A percentile compares a stretch with the other conserved stretches of the same genome.
These are phyloP conservation scores for Saturnia pavonia DNA, from an alignment of 2,888 invertebrate species.

Conservation along the genomic window DNA sequence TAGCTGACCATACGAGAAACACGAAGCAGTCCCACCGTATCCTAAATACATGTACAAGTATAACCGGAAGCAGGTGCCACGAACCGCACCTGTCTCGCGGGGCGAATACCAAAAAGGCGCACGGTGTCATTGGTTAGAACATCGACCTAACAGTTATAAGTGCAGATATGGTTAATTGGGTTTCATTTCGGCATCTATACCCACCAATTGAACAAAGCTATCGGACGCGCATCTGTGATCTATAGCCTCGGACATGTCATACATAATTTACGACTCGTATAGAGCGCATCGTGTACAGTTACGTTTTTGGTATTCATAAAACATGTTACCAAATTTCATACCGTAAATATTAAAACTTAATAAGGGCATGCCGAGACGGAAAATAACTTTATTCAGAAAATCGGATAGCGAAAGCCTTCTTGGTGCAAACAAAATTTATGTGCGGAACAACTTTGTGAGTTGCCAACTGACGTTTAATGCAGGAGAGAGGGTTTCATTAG, in stretches of 20 bases:
- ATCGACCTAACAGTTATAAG: constrained; percentile 50
- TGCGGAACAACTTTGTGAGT: constrained; percentile 33
- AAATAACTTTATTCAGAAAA: constrained; percentile 48
- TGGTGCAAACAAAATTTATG: constrained; percentile 38
- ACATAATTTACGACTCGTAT: constrained; percentile 12
- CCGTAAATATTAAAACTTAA: constrained; percentile 35
- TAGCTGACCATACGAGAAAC: constrained; percentile 9
- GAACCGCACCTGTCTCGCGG: constrained; percentile 59
- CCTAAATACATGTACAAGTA: constrained; percentile 10
- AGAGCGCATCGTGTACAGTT: constrained; percentile 28
- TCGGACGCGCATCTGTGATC: constrained; percentile 14
- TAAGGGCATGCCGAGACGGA: constrained; percentile 34
- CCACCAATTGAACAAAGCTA: constrained; percentile 24
- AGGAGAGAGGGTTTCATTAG: neutral
- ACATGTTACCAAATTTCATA: constrained; percentile 37
- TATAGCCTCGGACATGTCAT: constrained; percentile 14
- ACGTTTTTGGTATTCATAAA: constrained; percentile 30
- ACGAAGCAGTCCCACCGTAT: constrained; percentile 3
- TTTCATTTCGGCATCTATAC: constrained; percentile 33
- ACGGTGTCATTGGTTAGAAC: constrained; percentile 42
- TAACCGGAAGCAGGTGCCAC: constrained; percentile 68
- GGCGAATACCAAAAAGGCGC: constrained; percentile 59
- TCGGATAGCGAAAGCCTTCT: constrained; percentile 30
- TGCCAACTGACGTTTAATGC: constrained; percentile 22
- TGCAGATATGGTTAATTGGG: constrained; percentile 36